Evolutionary conservation across 2,113 vertebrate species (phyloP).

Genomic region (Tachuris rubrigastra): DNA sequence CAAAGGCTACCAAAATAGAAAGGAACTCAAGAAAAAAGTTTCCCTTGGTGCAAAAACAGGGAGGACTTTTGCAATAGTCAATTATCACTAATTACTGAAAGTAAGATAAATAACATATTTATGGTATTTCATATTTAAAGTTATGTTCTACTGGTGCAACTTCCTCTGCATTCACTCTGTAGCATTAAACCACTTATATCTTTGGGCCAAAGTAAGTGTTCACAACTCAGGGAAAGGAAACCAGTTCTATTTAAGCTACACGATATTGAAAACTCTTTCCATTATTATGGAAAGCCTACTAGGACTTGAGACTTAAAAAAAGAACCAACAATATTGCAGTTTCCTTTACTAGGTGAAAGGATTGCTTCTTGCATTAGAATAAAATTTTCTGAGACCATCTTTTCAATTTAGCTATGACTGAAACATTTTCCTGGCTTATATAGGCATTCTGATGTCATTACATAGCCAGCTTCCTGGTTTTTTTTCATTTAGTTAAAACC

Average conservation of each 20-base stretch:
- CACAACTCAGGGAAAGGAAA: neutral
- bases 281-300: neutral
- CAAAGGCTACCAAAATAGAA: neutral
- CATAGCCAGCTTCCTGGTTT: constrained; percentile 20
- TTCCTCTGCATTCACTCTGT: neutral
- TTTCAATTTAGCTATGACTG: neutral
- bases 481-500: constrained; percentile 2
- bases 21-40: neutral
- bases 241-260: neutral
- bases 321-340: neutral
- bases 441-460: constrained; percentile 14
- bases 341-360: neutral
- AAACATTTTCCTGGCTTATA: constrained; percentile 59
- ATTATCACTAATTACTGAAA: neutral
- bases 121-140: neutral
- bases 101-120: neutral
- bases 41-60: neutral
- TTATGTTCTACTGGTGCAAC: neutral
- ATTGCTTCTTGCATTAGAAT: neutral
- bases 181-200: neutral
- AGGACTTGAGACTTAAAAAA: neutral
- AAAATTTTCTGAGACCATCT: constrained; percentile 27
- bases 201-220: neutral
- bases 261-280: accelerated
- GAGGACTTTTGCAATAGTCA: neutral